Base-by-base conservation (phyloP, 2,113 vertebrate genomes). In the Collichthys lucidus region DNA sequence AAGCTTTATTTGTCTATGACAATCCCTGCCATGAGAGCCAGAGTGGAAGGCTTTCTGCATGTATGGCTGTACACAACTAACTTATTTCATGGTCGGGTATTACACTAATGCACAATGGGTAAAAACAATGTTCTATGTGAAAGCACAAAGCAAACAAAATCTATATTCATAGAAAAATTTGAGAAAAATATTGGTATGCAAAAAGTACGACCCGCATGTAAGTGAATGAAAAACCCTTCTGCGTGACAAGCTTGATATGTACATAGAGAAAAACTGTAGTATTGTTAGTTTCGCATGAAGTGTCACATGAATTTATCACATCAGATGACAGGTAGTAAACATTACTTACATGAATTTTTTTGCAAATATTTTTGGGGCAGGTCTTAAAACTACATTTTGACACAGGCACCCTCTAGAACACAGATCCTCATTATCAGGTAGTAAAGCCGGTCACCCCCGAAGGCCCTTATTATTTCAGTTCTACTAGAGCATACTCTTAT, bases 1-100 rank as follows among this genome's bases (percentile, higher is more conserved):
- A 78, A 76, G 60, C 62, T 75, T n/a, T 59, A 78, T 83, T 73
- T 55, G 46, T 65, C 67, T 8, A 42, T 17, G 44, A 31, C 19
- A 55, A 20, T n/a, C 15, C 24, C 31, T 17, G 52, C 74, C 3
- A 1, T 47, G 49, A 22, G 49, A 22, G n/a, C 17, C 42, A 50
- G 26, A 55, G 35, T 7, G n/a, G n/a, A 22, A 22, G 26, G 4
- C 35, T 20, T 55, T 19, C 53, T 17, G 1, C 6, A 26, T 15
- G n/a, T 52, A 12, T 22, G 29, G 16, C 40, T 80, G 11, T 15
- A 59, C 4, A 19, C 2, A 19, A 16, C 17, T 63, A 1, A 24
- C 16, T 62, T 15, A 49, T 19, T 53, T 40, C 10, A 56, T 0
- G 15, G 6, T 16, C 24, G n/a, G 42, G 31, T 65, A 26, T 35